A percentile compares a stretch with the other conserved stretches of the same genome.
phyloP scores from a whole-genome alignment of 2,797 vertebrate species.

The Buphagus erythrorhynchus region DNA sequence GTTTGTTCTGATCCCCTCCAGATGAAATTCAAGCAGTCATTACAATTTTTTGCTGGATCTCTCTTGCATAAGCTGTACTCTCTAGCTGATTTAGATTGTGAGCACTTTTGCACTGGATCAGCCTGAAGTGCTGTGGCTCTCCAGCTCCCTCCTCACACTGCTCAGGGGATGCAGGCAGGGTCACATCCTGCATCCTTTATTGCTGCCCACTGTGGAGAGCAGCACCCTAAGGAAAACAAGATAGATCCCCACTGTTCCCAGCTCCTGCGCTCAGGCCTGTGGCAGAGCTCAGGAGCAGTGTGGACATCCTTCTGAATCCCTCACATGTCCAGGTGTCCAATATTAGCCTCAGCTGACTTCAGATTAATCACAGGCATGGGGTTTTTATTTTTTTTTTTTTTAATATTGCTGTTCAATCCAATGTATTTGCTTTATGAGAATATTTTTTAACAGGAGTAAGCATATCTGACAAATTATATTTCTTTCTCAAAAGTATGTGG shows the following conservation, averaged over 20 bases:
- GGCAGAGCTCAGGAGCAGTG: not conserved
- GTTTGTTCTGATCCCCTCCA: not conserved
- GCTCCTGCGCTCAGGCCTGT: not conserved
- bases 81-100: not conserved
- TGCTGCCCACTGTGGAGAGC: accelerated
- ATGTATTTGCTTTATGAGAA: not conserved
- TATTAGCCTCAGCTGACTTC: not conserved
- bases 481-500: not conserved
- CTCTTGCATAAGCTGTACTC: not conserved
- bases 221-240: not conserved
- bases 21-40: not conserved
- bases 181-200: not conserved
- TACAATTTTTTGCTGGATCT: not conserved
- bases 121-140: not conserved
- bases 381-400: not conserved
- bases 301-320: not conserved
- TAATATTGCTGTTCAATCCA: not conserved
- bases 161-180: not conserved
- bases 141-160: not conserved
- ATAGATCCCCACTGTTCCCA: not conserved
- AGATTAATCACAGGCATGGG: not conserved
- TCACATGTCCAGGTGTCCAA: not conserved
- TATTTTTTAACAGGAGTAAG: not conserved
- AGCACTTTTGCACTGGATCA: not conserved
- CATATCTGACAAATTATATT: not conserved